These are phyloP conservation scores for Esperia sulphurella DNA, from an alignment of 2,888 invertebrate species.

Conservation along the genomic window DNA sequence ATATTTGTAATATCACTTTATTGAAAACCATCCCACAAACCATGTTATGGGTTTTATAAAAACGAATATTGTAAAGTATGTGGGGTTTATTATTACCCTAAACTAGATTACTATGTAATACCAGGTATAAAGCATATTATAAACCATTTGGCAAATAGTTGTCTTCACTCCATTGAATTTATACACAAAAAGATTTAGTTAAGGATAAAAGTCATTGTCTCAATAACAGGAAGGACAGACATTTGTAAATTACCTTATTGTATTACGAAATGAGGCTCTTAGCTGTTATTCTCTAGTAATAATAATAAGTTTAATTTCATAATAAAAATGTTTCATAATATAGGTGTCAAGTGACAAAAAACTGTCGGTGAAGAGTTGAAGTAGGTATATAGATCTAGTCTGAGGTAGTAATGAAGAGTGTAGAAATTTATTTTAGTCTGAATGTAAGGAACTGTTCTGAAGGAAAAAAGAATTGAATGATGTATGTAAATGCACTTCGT, in stretches of 20 bases:
- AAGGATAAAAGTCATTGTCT: neutral
- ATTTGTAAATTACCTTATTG: constrained; percentile 4
- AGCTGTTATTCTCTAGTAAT: constrained; percentile 12
- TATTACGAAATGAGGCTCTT: constrained; percentile 19
- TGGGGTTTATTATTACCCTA: too few species aligned
- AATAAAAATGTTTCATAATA: constrained; percentile 10
- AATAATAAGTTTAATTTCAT: constrained; percentile 15
- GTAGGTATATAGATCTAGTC: constrained; percentile 13
- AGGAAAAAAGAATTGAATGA: neutral
- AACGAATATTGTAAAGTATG: too few species aligned
- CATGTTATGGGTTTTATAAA: too few species aligned
- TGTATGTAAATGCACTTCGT: neutral
- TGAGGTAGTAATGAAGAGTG: constrained; percentile 6
- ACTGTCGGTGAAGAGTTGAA: neutral
- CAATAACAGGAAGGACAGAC: neutral
- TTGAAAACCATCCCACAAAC: too few species aligned
- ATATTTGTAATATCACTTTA: too few species aligned
- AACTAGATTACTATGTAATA: too few species aligned
- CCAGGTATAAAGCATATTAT: too few species aligned
- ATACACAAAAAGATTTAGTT: neutral
- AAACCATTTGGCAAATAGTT: neutral
- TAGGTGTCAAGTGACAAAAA: neutral
- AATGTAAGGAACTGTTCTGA: neutral
- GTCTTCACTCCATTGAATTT: neutral
- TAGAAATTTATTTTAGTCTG: constrained; percentile 1